These are phyloP conservation scores for Epistrophe eligans DNA, from an alignment of 2,888 invertebrate genomes.

Conservation along the genomic window DNA sequence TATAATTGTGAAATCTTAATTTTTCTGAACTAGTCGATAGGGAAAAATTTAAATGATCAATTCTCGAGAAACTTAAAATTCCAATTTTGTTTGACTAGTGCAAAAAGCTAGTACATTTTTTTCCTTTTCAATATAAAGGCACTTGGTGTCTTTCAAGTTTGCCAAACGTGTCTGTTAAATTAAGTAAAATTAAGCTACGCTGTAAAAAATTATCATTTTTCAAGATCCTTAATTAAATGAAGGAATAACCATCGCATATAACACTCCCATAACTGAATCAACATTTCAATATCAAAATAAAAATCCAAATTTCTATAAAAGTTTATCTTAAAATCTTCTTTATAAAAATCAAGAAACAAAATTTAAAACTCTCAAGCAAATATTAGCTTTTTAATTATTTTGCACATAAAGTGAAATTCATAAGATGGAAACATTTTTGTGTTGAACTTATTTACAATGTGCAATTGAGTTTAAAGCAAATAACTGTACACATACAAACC, in stretches of 20 bases:
- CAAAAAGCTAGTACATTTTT: no score
- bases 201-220: no score
- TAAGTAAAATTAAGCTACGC: no score
- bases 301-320: background rate
- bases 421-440: background rate
- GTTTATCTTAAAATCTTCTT: background rate
- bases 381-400: conserved; percentile 50
- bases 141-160: no score
- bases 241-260: background rate
- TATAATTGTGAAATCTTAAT: no score
- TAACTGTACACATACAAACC: background rate
- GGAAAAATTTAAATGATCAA: no score
- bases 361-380: conserved; percentile 12
- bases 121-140: no score
- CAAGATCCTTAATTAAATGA: background rate
- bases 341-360: background rate
- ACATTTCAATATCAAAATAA: background rate
- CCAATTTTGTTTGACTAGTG: no score
- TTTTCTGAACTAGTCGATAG: no score
- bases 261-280: no score
- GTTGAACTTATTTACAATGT: conserved; percentile 41
- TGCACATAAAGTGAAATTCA: conserved; percentile 22
- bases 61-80: no score
- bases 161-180: no score
- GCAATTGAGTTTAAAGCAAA: conserved; percentile 26